Percentiles rank a stretch among this genome's conserved stretches.
phyloP scores from a whole-genome alignment of 2,888 invertebrate species.

The Drosophila lutescens region DNA sequence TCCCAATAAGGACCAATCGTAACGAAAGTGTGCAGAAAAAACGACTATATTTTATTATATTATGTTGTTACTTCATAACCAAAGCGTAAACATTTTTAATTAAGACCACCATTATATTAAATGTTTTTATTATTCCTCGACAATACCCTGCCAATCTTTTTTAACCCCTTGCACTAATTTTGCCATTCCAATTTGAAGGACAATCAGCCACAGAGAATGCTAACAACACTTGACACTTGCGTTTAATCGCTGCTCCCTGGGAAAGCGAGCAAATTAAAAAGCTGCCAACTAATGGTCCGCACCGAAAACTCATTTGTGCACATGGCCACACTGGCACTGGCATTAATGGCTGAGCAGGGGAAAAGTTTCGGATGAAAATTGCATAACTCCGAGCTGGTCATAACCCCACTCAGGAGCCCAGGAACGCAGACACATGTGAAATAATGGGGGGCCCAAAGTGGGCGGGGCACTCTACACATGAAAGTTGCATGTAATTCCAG shows the following conservation, averaged over 20 bases:
- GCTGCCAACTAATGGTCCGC: conserved; percentile 62
- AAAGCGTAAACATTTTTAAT: no score
- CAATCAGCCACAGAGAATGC: conserved; percentile 27
- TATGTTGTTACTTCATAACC: no score
- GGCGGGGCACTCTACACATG: conserved; percentile 9
- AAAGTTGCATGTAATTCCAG: conserved; percentile 35
- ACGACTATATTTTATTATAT: no score
- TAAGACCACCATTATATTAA: background rate
- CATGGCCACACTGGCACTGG: conserved; percentile 39
- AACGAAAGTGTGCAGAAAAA: no score
- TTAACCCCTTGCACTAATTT: conserved; percentile 6
- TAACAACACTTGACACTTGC: conserved; percentile 41
- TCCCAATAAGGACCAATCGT: background rate
- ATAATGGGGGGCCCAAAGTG: conserved; percentile 18
- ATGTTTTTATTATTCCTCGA: background rate
- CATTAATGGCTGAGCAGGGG: conserved; percentile 25
- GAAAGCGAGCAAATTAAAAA: conserved; percentile 57
- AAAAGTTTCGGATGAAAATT: conserved; percentile 74
- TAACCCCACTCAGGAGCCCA: conserved; percentile 26
- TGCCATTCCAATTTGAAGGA: conserved; percentile 24
- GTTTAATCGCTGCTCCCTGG: conserved; percentile 22
- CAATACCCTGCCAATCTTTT: background rate
- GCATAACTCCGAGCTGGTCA: conserved; percentile 63
- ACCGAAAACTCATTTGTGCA: conserved; percentile 58
- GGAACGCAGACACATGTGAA: conserved; percentile 21